Evolutionary conservation across 2,797 vertebrate species (phyloP).

Genomic region (Sebastes kiyomatsui): DNA sequence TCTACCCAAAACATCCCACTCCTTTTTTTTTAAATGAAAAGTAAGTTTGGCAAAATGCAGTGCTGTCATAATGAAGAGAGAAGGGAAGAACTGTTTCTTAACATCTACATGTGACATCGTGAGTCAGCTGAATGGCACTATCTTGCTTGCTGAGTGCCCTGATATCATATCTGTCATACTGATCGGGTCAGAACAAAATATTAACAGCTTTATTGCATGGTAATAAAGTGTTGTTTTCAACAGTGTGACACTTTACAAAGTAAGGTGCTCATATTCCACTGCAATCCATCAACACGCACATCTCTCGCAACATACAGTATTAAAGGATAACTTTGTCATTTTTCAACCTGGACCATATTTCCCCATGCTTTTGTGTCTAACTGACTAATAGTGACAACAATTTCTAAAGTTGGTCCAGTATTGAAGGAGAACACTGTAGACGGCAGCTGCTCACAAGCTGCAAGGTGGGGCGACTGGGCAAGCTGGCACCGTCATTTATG

Average conservation of each 20-base stretch:
- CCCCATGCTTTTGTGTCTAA: too few species aligned
- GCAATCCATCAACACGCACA: neutral
- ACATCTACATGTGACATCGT: slow-evolving; percentile 10
- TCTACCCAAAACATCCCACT: neutral
- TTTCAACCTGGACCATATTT: too few species aligned
- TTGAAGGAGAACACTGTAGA: too few species aligned
- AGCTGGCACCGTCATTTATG: too few species aligned
- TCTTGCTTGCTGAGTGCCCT: slow-evolving; percentile 31
- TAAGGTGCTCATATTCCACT: neutral
- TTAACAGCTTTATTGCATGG: neutral
- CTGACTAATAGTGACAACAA: too few species aligned
- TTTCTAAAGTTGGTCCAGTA: too few species aligned
- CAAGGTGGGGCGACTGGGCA: too few species aligned
- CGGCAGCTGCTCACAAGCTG: too few species aligned
- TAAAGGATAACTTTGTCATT: too few species aligned
- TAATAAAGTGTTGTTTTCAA: neutral
- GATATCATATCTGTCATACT: slow-evolving; percentile 21
- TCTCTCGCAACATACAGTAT: neutral
- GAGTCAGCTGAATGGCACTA: slow-evolving; percentile 31
- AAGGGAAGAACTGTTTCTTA: neutral
- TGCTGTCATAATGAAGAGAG: neutral
- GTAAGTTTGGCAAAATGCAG: neutral
- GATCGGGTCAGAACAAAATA: neutral
- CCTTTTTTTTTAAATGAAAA: neutral
- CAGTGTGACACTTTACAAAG: neutral